A percentile compares a stretch with the other conserved stretches of the same genome.
These are phyloP conservation scores for Malacosoma neustria DNA, from an alignment of 2,888 invertebrate genomes.

Conservation along the genomic window DNA sequence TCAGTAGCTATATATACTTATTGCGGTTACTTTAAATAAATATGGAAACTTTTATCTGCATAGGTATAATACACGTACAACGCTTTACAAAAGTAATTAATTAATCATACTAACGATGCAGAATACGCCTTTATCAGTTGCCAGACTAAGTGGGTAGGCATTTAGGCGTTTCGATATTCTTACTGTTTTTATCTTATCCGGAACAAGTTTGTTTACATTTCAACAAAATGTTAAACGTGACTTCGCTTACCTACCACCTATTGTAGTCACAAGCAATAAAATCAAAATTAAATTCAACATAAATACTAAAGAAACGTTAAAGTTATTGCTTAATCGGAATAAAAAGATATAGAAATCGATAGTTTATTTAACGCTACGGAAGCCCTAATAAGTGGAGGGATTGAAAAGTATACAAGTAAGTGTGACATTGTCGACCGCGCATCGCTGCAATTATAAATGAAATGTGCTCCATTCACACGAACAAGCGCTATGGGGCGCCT, in stretches of 20 bases:
- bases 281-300: conserved; percentile 46
- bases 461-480: conserved; percentile 74
- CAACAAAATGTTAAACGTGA: conserved; percentile 67
- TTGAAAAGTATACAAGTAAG: conserved; percentile 47
- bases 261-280: conserved; percentile 63
- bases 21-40: too few relatives aligned
- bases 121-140: conserved; percentile 29
- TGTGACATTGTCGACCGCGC: conserved; percentile 66
- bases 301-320: conserved; percentile 16
- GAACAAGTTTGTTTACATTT: conserved; percentile 71
- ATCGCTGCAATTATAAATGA: conserved; percentile 73
- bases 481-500: conserved; percentile 65
- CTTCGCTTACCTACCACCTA: conserved; percentile 58
- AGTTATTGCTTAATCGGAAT: neutral
- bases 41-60: too few relatives aligned
- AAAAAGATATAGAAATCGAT: conserved; percentile 12
- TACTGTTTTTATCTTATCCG: conserved; percentile 69
- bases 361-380: conserved; percentile 22
- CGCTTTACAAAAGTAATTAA: conserved; percentile 6
- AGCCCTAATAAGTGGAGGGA: conserved; percentile 42
- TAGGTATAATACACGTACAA: too few relatives aligned
- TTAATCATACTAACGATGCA: conserved; percentile 9
- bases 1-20: too few relatives aligned
- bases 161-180: conserved; percentile 20
- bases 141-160: conserved; percentile 30